Conservation (phyloP, 2,113 vertebrate species). For the Antechinus stuartii region DNA sequence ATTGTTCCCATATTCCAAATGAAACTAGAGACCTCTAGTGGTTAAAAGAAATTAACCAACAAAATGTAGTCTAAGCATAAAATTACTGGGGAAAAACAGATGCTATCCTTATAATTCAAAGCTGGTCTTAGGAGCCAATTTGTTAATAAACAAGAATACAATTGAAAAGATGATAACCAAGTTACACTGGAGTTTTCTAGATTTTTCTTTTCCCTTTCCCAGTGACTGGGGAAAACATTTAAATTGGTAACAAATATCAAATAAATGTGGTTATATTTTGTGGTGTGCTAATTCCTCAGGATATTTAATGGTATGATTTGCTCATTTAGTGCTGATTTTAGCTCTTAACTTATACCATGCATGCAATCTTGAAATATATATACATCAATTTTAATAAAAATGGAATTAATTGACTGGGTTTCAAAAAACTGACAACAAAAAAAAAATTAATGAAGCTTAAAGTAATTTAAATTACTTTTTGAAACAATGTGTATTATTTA, state of each 20-base stretch:
- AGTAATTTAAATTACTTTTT: not conserved
- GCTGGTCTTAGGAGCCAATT: not conserved
- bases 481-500: not conserved
- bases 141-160: not conserved
- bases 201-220: not conserved
- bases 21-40: slow-evolving; percentile 55
- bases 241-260: not conserved
- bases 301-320: not conserved
- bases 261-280: not conserved
- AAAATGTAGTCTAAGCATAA: not conserved
- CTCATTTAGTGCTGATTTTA: not conserved
- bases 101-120: not conserved
- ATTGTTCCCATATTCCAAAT: not conserved
- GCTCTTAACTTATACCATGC: not conserved
- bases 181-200: not conserved
- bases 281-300: not conserved
- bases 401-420: not conserved
- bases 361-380: not conserved
- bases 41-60: slow-evolving; percentile 2
- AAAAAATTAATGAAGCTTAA: not conserved
- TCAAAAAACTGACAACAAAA: not conserved
- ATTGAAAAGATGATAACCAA: not conserved
- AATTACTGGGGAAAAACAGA: not conserved
- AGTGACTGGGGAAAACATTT: not conserved
- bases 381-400: not conserved